A percentile compares a stretch with the other conserved stretches of the same genome.
phyloP scores from a whole-genome alignment of 1,140 invertebrate species.

The Diorhabda sublineata region DNA sequence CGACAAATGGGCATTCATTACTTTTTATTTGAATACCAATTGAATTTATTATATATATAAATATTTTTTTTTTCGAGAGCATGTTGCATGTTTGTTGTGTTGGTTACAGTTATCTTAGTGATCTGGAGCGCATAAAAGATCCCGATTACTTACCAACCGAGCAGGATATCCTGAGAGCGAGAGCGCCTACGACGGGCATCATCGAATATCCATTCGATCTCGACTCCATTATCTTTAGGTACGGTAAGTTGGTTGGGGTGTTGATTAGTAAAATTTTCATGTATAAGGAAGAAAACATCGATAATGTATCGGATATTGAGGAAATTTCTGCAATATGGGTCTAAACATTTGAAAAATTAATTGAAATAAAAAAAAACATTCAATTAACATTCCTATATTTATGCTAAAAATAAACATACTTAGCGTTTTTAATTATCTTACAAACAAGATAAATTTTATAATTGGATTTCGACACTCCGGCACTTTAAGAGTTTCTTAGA shows the following conservation, averaged over 20 bases:
- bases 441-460: slow-evolving; percentile 3
- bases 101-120: slow-evolving; percentile 72
- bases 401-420: neutral
- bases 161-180: slow-evolving; percentile 94
- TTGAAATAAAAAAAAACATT: slow-evolving; percentile 4
- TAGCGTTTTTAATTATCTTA: slow-evolving; percentile 3
- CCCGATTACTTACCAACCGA: slow-evolving; percentile 91
- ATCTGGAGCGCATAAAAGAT: slow-evolving; percentile 82
- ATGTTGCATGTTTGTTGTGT: slow-evolving; percentile 20
- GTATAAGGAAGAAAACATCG: too few species aligned
- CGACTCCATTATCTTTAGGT: slow-evolving; percentile 96
- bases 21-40: neutral
- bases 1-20: slow-evolving; percentile 3
- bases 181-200: slow-evolving; percentile 94
- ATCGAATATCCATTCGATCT: slow-evolving; percentile 98
- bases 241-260: slow-evolving; percentile 39
- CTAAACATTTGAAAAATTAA: neutral
- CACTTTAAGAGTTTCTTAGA: neutral
- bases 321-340: too few species aligned
- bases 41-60: neutral
- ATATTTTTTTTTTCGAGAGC: slow-evolving; percentile 5
- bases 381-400: neutral
- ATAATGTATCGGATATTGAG: too few species aligned
- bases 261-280: too few species aligned
- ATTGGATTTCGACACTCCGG: neutral